These are phyloP conservation scores for Drosophila bocki DNA, from an alignment of 1,140 invertebrate species.

Conservation along the genomic window DNA sequence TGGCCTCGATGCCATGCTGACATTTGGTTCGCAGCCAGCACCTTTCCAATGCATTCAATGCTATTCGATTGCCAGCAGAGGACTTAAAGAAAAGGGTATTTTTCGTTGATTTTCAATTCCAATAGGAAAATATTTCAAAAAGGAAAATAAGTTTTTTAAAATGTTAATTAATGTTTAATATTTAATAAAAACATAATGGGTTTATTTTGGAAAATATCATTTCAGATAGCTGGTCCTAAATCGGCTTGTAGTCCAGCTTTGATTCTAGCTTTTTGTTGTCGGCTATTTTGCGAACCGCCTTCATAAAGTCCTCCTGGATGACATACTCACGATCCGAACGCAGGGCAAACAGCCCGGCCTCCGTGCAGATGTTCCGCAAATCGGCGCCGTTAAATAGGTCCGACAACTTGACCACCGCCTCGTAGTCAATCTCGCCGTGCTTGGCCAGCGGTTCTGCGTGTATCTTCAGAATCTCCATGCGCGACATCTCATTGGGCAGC, in stretches of 20 bases:
- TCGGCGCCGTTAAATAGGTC: constrained; percentile 99
- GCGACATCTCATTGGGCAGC: constrained; percentile 93
- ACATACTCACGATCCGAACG: constrained; percentile 95
- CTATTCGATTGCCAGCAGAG: constrained; percentile 12
- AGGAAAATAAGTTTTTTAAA: background rate
- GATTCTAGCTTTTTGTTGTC: constrained; percentile 99
- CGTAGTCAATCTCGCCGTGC: constrained; percentile 99
- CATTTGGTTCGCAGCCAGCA: constrained; percentile 24
- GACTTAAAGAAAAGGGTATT: constrained; percentile 1
- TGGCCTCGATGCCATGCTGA: constrained; percentile 26
- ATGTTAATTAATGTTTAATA: background rate
- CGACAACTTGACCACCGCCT: constrained; percentile 98
- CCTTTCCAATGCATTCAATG: constrained; percentile 20
- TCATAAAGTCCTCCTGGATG: constrained; percentile 99
- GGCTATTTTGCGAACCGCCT: constrained; percentile 98
- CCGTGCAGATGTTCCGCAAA: constrained; percentile 99
- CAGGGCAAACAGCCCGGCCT: constrained; percentile 97
- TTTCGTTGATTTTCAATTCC: background rate
- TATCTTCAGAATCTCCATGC: constrained; percentile 98
- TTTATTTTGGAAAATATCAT: background rate
- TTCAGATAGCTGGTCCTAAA: constrained; percentile 80
- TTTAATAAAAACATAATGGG: background rate
- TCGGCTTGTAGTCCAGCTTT: constrained; percentile 99
- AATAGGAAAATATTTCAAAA: background rate
- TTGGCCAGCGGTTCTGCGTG: constrained; percentile 98